Evolutionary conservation across 2,888 invertebrate species (phyloP), one percentile per base, ranked within the genome.

Genomic region (Muschampia staudingeri): DNA sequence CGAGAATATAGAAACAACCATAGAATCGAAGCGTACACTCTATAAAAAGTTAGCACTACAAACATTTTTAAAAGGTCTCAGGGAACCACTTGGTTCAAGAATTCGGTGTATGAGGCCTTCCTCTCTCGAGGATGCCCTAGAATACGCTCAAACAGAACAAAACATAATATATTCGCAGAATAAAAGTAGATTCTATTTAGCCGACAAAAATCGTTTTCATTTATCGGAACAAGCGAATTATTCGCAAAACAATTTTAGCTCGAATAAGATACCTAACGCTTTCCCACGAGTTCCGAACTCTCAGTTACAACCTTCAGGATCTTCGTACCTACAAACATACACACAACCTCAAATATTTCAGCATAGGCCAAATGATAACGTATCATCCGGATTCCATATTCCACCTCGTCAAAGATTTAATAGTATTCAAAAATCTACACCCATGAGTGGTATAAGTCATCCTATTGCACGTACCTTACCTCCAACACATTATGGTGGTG

Each of bases 11-110:
- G 1, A 52, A 9, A 83, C 80, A 14, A 85, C 81, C 5, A 44
- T 87, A 11, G 79, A 84, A 19, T 82, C 83, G 0, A 85, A 87
- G 65, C 70, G 87, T 3, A 11, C 34, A 1, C 48, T 87, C 11
- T 85, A 86, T 76, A 85, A 82, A 52, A 84, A 86, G 69, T 19
- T 83, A 42, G 82, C 83, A 5, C 19, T 83, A 70, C 82, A 85
- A 37, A 40, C 83, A 6, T 86, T 56, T 48, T 61, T 83, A 4
- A 78, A 83, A 25, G 86, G 86, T 0, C 65, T 85, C 11, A 78
- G 79, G 16, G 87, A 86, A 67, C 87, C 84, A 0, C 42, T 87
- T 44, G 86, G 85, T 16, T 85, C 84, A 12, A 82, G 83, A 9
- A 85, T 87, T 12, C 78, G 84, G 30, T 87, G 87, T 34, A 82